phyloP scores from a whole-genome alignment of 2,113 vertebrate genomes.

The Addax nasomaculatus region DNA sequence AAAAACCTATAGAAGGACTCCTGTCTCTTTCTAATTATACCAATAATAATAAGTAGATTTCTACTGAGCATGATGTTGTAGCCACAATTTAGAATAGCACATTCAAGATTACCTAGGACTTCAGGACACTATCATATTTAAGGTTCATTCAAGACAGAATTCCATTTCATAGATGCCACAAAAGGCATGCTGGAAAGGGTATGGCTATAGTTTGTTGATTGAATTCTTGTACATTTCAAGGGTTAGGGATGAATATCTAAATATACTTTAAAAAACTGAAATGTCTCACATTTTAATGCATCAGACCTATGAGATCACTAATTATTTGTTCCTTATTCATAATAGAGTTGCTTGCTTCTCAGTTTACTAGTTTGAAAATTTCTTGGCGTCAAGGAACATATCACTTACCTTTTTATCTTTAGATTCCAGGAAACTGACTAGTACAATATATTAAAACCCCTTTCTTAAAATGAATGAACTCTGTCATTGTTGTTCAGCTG shows the following conservation, averaged over 20 bases:
- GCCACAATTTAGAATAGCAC: background rate
- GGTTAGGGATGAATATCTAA: background rate
- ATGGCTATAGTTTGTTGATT: background rate
- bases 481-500: background rate
- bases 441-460: background rate
- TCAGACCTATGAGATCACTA: background rate
- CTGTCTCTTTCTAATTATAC: slow-evolving; percentile 21
- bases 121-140: background rate
- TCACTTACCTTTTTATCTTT: background rate
- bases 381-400: background rate
- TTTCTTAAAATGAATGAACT: background rate
- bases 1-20: background rate
- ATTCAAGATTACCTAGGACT: background rate
- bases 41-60: background rate
- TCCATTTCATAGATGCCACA: background rate
- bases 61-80: background rate
- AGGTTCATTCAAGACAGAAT: background rate
- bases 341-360: background rate
- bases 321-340: background rate
- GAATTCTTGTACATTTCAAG: background rate
- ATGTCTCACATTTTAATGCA: background rate
- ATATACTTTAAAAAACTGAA: background rate
- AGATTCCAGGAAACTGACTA: background rate
- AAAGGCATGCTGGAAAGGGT: background rate
- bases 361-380: background rate